Evolutionary conservation across 1,140 invertebrate genomes (phyloP).

Genomic region (Pseudomyrmex concolor): DNA sequence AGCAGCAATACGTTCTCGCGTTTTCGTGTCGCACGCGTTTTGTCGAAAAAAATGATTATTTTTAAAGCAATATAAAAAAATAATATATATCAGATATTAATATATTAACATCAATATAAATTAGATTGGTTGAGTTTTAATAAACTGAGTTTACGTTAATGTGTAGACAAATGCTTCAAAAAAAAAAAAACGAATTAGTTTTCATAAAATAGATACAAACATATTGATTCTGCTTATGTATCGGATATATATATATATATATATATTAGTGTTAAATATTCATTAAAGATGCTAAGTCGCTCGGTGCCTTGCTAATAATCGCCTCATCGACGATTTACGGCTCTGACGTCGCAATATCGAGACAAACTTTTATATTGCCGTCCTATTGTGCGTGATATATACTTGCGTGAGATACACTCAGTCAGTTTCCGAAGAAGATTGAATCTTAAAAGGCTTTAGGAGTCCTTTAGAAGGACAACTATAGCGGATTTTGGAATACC

Average conservation of each 20-base stretch:
- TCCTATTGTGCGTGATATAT: constrained; percentile 6
- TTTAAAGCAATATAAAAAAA: neutral
- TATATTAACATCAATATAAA: neutral
- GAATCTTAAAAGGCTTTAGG: neutral
- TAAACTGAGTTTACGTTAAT: no score
- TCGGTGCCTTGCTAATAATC: constrained; percentile 26
- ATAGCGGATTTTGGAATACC: neutral
- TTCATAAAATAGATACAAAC: no score
- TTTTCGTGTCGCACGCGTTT: no score
- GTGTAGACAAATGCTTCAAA: no score
- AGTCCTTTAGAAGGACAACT: neutral
- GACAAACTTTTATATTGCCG: neutral
- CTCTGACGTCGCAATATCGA: neutral
- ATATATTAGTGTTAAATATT: neutral
- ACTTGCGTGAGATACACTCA: neutral
- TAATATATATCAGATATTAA: neutral
- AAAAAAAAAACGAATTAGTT: no score
- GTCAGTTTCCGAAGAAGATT: neutral
- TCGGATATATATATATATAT: neutral
- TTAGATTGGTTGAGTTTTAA: no score
- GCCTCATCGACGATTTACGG: constrained; percentile 13
- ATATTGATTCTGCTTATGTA: no score
- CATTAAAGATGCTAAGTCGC: neutral
- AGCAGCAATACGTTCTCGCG: neutral
- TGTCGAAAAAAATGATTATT: no score